A percentile compares a stretch with the other conserved stretches of the same genome.
phyloP scores from a whole-genome alignment of 2,113 vertebrate genomes.

The Rhodinocichla rosea region DNA sequence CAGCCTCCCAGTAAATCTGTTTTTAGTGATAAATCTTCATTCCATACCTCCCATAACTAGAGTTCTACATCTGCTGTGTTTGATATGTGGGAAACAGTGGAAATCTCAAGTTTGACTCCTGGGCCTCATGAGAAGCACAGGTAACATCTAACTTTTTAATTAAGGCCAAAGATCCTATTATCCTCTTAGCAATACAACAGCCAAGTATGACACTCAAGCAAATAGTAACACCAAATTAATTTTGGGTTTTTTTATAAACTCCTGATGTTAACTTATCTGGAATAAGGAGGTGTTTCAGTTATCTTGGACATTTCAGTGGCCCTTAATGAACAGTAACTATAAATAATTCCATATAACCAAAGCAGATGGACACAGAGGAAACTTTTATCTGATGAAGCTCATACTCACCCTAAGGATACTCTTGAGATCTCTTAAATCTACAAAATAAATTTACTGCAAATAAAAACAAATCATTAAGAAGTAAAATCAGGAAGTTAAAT shows the following conservation, averaged over 20 bases:
- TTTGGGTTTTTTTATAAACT: neutral
- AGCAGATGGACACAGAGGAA: neutral
- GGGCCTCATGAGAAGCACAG: neutral
- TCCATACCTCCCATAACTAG: neutral
- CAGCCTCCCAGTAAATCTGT: neutral
- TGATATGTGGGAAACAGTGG: neutral
- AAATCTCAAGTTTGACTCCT: neutral
- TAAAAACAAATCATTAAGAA: neutral
- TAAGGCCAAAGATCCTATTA: neutral
- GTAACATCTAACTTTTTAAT: neutral
- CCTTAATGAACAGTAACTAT: neutral
- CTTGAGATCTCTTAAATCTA: neutral
- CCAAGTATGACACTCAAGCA: neutral
- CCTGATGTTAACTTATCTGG: neutral
- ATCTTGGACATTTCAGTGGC: neutral
- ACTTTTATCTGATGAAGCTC: neutral
- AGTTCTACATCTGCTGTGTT: neutral
- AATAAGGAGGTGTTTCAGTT: neutral
- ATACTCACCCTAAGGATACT: neutral
- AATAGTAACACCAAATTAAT: neutral
- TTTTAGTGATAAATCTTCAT: neutral
- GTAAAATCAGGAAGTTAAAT: neutral
- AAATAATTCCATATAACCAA: neutral
- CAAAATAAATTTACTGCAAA: neutral
- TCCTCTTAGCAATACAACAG: neutral